Conservation (phyloP, 2,113 vertebrate genomes). For the Myxocyprinus asiaticus region DNA sequence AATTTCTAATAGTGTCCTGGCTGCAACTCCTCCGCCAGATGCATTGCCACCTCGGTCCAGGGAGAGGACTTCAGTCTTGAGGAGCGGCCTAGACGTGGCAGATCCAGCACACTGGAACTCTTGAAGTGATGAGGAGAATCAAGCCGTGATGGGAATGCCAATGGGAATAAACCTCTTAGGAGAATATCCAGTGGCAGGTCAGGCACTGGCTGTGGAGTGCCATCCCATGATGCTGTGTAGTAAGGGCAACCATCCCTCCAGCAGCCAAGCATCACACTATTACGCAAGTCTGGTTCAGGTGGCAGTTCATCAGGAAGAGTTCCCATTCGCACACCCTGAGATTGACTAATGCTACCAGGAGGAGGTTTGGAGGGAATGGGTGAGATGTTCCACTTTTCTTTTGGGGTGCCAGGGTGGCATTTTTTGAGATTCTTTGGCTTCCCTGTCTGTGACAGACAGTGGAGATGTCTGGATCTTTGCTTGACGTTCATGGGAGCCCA, state of each 20-base stretch:
- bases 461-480: constrained; percentile 23
- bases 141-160: constrained; percentile 61
- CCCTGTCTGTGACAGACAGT: neutral
- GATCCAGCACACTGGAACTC: constrained; percentile 51
- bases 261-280: constrained; percentile 47
- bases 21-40: constrained; percentile 65
- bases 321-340: constrained; percentile 55
- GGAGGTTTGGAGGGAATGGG: constrained; percentile 41
- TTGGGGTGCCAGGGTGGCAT: neutral
- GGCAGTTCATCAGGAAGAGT: constrained; percentile 37
- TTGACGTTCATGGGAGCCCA: constrained; percentile 6
- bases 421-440: constrained; percentile 6
- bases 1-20: constrained; percentile 61
- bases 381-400: constrained; percentile 32
- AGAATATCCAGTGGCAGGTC: constrained; percentile 61
- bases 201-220: constrained; percentile 35
- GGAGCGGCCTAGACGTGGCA: constrained; percentile 48
- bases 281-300: constrained; percentile 54
- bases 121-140: constrained; percentile 48
- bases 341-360: constrained; percentile 21
- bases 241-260: constrained; percentile 3
- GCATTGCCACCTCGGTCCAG: constrained; percentile 73
- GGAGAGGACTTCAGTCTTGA: constrained; percentile 49
- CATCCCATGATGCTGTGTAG: constrained; percentile 59
- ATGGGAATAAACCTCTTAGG: constrained; percentile 65